These are phyloP conservation scores for Pygoscelis antarcticus DNA, from an alignment of 2,113 vertebrate genomes.

Conservation along the genomic window DNA sequence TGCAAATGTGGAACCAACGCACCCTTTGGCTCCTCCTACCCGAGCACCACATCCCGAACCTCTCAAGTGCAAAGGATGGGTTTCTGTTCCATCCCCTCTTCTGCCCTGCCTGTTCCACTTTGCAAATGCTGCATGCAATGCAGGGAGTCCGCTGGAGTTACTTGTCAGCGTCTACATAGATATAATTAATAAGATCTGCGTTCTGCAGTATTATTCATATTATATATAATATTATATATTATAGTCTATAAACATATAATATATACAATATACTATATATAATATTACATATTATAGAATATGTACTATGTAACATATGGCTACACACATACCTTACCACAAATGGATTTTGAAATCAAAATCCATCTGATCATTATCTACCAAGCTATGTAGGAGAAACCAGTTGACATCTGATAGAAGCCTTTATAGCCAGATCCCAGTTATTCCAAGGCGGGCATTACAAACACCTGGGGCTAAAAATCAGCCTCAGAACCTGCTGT, in stretches of 20 bases:
- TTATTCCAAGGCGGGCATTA: rapidly evolving
- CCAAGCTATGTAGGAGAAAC: neutral
- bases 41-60: neutral
- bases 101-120: neutral
- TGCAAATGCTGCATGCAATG: neutral
- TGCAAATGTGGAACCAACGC: conserved; percentile 7
- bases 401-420: neutral
- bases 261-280: neutral
- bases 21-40: neutral
- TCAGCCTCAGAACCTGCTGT: neutral
- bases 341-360: conserved; percentile 36
- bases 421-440: neutral
- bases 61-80: neutral
- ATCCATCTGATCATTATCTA: neutral
- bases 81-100: neutral
- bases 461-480: neutral
- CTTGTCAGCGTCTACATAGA: neutral
- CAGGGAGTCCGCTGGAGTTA: neutral
- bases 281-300: neutral
- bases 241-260: neutral
- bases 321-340: neutral
- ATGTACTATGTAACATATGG: neutral
- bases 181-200: neutral
- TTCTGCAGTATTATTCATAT: neutral
- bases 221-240: conserved; percentile 27